phyloP scores from a whole-genome alignment of 2,113 vertebrate species.

The Perca flavescens region DNA sequence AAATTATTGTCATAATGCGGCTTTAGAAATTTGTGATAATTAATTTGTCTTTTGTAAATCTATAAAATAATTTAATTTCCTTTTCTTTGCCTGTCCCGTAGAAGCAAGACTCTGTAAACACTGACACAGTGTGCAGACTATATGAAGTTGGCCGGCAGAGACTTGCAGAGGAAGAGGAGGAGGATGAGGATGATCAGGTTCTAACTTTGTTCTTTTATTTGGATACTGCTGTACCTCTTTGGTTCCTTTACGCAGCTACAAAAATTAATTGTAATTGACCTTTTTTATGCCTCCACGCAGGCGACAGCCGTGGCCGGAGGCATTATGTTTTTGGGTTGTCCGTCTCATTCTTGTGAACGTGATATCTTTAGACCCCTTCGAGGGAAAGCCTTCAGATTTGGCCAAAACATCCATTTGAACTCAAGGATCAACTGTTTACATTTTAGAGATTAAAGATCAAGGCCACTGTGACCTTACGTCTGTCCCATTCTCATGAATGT shows the following conservation, averaged over 20 bases:
- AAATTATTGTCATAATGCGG: conserved; percentile 32
- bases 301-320: too few relatives aligned
- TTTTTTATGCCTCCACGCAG: background rate
- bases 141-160: conserved; percentile 98
- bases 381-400: too few relatives aligned
- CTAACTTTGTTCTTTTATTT: background rate
- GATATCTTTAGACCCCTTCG: too few relatives aligned
- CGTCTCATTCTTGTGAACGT: too few relatives aligned
- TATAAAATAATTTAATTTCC: background rate
- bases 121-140: conserved; percentile 97
- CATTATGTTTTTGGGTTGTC: too few relatives aligned
- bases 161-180: conserved; percentile 97
- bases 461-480: too few relatives aligned
- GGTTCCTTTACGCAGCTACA: background rate
- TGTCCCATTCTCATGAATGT: too few relatives aligned
- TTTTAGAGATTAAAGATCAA: too few relatives aligned
- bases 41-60: background rate
- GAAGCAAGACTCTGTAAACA: conserved; percentile 98
- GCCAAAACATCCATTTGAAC: too few relatives aligned
- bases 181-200: conserved; percentile 98
- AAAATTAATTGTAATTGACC: conserved; percentile 18
- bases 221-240: background rate
- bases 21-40: background rate
- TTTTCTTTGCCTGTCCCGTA: conserved; percentile 65
- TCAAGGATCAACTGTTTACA: too few relatives aligned